Percentiles rank a stretch among this genome's conserved stretches.
phyloP scores from a whole-genome alignment of 2,888 invertebrate species.

The Pseudococcus viburni region DNA sequence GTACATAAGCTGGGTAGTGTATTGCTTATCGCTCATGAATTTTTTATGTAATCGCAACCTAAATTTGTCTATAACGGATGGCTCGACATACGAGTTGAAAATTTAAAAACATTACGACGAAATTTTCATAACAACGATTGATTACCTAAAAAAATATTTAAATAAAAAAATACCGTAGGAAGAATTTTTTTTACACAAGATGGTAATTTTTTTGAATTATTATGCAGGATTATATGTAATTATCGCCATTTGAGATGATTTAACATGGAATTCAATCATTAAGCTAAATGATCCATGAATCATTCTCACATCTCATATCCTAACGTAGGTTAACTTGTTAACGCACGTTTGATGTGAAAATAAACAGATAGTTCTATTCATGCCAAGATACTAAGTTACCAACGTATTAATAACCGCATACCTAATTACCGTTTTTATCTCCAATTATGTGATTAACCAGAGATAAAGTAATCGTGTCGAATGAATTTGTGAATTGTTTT shows the following conservation, averaged over 20 bases:
- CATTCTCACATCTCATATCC: background rate
- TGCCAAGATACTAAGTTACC: background rate
- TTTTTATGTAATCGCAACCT: constrained; percentile 30
- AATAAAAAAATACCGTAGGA: too few relatives aligned
- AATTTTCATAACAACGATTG: background rate
- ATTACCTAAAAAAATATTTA: too few relatives aligned
- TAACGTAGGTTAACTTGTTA: background rate
- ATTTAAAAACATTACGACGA: background rate
- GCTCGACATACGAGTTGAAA: too few relatives aligned
- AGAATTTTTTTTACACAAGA: too few relatives aligned
- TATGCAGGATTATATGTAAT: background rate
- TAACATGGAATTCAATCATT: background rate
- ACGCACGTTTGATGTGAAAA: background rate
- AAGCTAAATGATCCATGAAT: background rate
- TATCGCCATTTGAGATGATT: background rate
- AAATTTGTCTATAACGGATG: background rate
- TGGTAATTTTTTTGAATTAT: background rate
- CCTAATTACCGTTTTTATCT: background rate
- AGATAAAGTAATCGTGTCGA: background rate
- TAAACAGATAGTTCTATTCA: background rate
- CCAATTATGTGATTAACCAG: background rate
- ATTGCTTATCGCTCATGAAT: background rate
- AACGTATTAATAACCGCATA: background rate
- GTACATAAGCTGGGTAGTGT: background rate
- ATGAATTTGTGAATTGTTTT: background rate